phyloP scores from a whole-genome alignment of 2,888 invertebrate species.

The Latrodectus hesperus region DNA sequence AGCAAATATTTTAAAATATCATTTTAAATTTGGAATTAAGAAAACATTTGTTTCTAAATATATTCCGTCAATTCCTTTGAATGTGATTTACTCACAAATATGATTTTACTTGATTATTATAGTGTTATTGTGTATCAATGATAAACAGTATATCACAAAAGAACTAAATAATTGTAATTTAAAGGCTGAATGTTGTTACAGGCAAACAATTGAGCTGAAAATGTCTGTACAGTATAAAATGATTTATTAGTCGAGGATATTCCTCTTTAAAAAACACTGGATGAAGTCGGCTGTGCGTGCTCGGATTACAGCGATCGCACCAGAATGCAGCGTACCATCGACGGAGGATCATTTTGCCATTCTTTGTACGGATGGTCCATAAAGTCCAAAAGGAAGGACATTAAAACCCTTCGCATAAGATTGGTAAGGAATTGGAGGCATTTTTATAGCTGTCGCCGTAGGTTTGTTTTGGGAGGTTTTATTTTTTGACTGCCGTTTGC shows the following conservation, averaged over 20 bases:
- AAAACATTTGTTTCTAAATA: too few species aligned
- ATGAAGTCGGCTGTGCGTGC: constrained; percentile 20
- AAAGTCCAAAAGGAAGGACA: constrained; percentile 47
- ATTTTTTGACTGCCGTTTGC: constrained; percentile 12
- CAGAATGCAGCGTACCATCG: background rate
- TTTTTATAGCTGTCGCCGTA: constrained; percentile 56
- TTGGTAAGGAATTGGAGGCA: constrained; percentile 47
- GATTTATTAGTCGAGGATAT: background rate
- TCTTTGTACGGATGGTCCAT: constrained; percentile 45
- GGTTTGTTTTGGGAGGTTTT: constrained; percentile 23
- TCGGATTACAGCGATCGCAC: constrained; percentile 11
- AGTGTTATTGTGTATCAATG: too few species aligned
- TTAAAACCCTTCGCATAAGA: constrained; percentile 51
- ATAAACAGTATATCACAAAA: too few species aligned
- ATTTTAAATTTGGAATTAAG: too few species aligned
- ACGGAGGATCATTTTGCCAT: constrained; percentile 29
- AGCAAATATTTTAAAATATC: too few species aligned
- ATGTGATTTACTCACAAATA: too few species aligned
- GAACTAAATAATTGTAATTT: too few species aligned
- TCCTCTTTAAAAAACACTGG: constrained; percentile 4
- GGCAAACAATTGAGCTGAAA: background rate
- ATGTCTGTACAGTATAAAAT: background rate
- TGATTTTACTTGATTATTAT: too few species aligned
- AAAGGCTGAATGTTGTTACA: too few species aligned
- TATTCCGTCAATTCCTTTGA: too few species aligned